Conservation (phyloP, 2,888 invertebrate species). For the Agriopis leucophaearia region DNA sequence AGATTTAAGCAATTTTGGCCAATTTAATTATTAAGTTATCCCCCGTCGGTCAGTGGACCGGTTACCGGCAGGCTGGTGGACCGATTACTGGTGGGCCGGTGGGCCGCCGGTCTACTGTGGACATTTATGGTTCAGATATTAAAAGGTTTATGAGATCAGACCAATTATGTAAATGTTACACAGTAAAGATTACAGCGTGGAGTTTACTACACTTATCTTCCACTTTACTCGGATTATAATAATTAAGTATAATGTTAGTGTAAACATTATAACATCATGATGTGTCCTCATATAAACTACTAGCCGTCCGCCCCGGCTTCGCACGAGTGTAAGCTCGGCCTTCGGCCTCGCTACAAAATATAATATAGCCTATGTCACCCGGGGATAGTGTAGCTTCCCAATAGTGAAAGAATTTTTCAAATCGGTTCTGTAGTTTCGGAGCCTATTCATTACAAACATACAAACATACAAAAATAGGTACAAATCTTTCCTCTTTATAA, state of each 20-base stretch:
- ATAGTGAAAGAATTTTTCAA: too few relatives aligned
- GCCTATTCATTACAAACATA: too few relatives aligned
- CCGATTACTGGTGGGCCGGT: slow-evolving; percentile 5
- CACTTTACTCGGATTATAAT: background rate
- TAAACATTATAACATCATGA: background rate
- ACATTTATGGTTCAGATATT: slow-evolving; percentile 32
- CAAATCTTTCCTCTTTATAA: too few relatives aligned
- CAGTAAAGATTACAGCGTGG: slow-evolving; percentile 9
- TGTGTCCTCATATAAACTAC: too few relatives aligned
- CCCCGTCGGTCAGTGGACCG: background rate
- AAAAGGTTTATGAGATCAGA: slow-evolving; percentile 34
- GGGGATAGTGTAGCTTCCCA: too few relatives aligned
- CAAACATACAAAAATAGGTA: too few relatives aligned
- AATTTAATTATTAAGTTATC: slow-evolving; percentile 35
- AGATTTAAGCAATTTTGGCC: slow-evolving; percentile 15
- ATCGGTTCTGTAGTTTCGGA: too few relatives aligned
- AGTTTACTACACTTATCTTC: background rate
- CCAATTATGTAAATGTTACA: slow-evolving; percentile 8
- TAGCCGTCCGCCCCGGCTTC: too few relatives aligned
- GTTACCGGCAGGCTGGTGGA: background rate
- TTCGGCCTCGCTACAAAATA: too few relatives aligned
- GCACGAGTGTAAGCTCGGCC: too few relatives aligned
- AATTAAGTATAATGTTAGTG: background rate
- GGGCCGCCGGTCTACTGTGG: slow-evolving; percentile 19
- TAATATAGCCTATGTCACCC: too few relatives aligned